Evolutionary conservation across 2,888 invertebrate species (phyloP).

Genomic region (Belgica antarctica): DNA sequence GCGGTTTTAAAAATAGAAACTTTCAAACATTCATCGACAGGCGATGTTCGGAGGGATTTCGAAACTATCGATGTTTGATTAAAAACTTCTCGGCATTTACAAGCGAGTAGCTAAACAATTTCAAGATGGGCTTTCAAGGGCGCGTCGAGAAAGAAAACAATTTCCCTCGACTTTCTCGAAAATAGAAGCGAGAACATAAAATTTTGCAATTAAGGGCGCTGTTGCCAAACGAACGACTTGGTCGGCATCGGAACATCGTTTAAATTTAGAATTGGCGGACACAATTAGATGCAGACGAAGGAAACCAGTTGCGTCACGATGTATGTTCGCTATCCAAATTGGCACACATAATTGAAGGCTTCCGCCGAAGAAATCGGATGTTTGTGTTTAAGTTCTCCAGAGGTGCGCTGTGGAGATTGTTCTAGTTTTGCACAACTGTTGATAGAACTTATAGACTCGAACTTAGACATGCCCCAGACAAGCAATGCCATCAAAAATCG

Average conservation of each 20-base stretch:
- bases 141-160: no score
- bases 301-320: conserved; percentile 18
- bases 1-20: conserved; percentile 11
- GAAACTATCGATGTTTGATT: not conserved
- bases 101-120: not conserved
- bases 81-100: not conserved
- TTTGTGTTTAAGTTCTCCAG: no score
- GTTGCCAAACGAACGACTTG: conserved; percentile 8
- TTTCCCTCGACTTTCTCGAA: not conserved
- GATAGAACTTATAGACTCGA: no score
- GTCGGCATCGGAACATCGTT: not conserved
- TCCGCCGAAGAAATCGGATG: conserved; percentile 12
- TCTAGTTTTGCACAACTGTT: no score
- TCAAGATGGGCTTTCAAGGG: conserved; percentile 11
- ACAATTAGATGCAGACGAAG: conserved; percentile 4
- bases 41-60: conserved; percentile 6
- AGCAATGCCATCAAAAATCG: no score
- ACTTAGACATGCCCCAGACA: no score
- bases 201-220: not conserved
- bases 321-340: not conserved
- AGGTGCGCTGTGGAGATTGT: no score
- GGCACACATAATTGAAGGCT: conserved; percentile 36
- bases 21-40: not conserved
- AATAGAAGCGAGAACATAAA: no score
- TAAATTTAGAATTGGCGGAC: conserved; percentile 15